Evolutionary conservation across 2,888 invertebrate genomes (phyloP), one percentile per base, ranked within the genome.

Genomic region (Diplazon laetatorius): DNA sequence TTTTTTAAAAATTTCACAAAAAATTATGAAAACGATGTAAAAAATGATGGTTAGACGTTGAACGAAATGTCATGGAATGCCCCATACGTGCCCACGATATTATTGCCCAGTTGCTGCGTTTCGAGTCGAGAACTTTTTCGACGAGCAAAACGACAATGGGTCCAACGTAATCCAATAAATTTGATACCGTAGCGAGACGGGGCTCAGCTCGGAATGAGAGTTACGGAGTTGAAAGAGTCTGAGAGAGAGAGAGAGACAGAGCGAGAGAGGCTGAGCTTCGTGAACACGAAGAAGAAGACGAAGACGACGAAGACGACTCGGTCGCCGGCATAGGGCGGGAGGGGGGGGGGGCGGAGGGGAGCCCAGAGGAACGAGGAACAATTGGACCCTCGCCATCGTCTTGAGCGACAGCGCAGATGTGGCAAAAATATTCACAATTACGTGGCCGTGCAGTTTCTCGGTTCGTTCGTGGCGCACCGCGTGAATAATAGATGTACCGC

Each of bases 391-490:
- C 83, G 90, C 90, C 90, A 90, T 89, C 82, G 80, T 80, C 79
- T 84, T 88, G 89, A 90, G 87, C 85, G 89, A 89, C 89, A 86
- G 88, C 87, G 82, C 90, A 88, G 87, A 89, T 89, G 89, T 86
- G 85, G 84, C 88, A 87, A 89, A 89, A 89, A 89, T 88, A 89
- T 89, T 88, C 89, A 89, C 89, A 89, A 90, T 90, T 90, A 89
- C 89, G 84, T 85, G 86, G 83, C 84, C 79, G 80, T n/a, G n/a
- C n/a, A n/a, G n/a, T n/a, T n/a, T n/a, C n/a, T 80, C 79, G 70
- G 63, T 78, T 72, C 48, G 63, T 70, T 75, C 78, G 81, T 78
- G 72, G 71, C 81, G 72, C n/a, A n/a, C n/a, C n/a, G 74, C 83
- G 86, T 88, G 88, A 90, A 89, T 90, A 90, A 89, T 88, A 86